Percentiles rank a stretch among this genome's conserved stretches.
Conservation (phyloP, 37 sponge, comb jelly and placozoan genomes). For the Bolinopsis microptera region DNA sequence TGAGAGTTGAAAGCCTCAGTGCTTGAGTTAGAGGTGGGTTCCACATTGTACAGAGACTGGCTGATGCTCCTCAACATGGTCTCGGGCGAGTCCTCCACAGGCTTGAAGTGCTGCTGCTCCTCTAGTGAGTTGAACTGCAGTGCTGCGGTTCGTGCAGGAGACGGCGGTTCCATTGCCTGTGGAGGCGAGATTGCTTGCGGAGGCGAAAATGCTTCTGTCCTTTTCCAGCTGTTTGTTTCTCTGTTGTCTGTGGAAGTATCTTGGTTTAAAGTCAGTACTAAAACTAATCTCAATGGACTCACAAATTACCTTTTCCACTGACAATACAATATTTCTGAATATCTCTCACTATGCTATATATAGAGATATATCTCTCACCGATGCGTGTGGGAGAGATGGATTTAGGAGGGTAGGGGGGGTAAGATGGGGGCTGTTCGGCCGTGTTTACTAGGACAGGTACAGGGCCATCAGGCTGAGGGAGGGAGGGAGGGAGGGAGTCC, state of each 20-base stretch:
- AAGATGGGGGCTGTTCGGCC: constrained; percentile 3
- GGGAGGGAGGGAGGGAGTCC: no score
- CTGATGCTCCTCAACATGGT: constrained; percentile 15
- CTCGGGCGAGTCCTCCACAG: neutral
- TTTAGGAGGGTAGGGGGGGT: constrained; percentile 4
- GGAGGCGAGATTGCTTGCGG: neutral
- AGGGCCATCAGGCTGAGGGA: neutral
- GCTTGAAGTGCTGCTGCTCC: no score
- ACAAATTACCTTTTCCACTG: no score
- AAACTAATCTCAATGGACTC: no score
- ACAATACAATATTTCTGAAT: no score
- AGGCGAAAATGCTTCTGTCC: neutral
- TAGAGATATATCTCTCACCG: no score
- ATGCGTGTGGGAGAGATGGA: constrained; percentile 15
- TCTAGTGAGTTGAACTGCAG: neutral
- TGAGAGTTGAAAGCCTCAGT: neutral
- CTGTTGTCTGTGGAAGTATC: constrained; percentile 63
- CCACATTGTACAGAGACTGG: neutral
- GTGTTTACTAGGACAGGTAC: neutral
- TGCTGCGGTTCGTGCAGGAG: neutral
- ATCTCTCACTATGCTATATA: no score
- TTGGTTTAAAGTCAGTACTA: no score
- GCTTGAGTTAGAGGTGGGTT: neutral
- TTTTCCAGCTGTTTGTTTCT: constrained; percentile 59
- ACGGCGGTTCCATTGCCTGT: neutral